These are phyloP conservation scores for Chaenogobius annularis DNA, from an alignment of 2,113 vertebrate genomes.

Conservation along the genomic window DNA sequence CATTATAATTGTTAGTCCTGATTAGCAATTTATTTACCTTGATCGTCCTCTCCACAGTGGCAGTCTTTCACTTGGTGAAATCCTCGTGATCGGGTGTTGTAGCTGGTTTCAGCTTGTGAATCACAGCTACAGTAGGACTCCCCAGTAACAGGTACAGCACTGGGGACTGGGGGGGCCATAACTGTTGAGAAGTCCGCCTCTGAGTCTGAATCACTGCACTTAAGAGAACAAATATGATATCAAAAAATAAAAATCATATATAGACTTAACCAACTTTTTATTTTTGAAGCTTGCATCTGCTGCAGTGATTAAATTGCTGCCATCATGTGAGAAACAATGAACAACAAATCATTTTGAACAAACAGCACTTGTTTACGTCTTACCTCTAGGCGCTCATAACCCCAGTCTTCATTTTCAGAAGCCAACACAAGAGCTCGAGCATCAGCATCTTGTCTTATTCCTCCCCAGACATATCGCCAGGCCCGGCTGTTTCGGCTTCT, in stretches of 20 bases:
- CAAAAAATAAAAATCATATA: not conserved
- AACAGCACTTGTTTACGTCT: too few relatives aligned
- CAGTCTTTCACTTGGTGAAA: slow-evolving; percentile 88
- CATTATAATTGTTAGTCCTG: not conserved
- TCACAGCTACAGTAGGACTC: slow-evolving; percentile 96
- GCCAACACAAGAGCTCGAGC: slow-evolving; percentile 75
- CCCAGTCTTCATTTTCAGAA: slow-evolving; percentile 76
- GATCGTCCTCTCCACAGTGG: slow-evolving; percentile 94
- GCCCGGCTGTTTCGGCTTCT: slow-evolving; percentile 87
- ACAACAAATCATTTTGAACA: not conserved
- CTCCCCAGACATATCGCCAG: slow-evolving; percentile 90
- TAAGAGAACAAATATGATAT: slow-evolving; percentile 17
- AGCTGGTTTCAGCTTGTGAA: slow-evolving; percentile 83
- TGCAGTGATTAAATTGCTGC: slow-evolving; percentile 4
- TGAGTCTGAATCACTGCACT: slow-evolving; percentile 96
- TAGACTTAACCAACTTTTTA: not conserved
- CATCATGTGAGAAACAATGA: slow-evolving; percentile 8
- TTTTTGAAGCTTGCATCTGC: not conserved
- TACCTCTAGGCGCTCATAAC: slow-evolving; percentile 88
- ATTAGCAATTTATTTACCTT: slow-evolving; percentile 66
- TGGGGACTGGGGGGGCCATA: slow-evolving; percentile 87
- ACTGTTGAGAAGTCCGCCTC: slow-evolving; percentile 84
- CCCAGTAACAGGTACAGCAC: slow-evolving; percentile 93
- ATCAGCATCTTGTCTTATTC: slow-evolving; percentile 84
- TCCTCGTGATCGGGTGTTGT: slow-evolving; percentile 80